These are phyloP conservation scores for Hepsetus odoe DNA, from an alignment of 2,113 vertebrate genomes.

Conservation along the genomic window DNA sequence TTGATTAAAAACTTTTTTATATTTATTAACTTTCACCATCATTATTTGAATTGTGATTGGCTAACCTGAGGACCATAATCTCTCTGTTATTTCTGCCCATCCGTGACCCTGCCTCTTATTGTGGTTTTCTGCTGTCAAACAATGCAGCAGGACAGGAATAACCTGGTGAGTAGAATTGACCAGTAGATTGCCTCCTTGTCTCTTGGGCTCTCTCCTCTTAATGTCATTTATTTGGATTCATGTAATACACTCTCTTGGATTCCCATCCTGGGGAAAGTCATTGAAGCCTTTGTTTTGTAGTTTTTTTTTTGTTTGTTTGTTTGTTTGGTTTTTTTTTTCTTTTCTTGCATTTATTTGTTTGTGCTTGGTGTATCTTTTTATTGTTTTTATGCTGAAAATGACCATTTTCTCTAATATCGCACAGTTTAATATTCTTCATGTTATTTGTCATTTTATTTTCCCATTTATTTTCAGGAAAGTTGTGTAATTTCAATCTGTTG, in stretches of 20 bases:
- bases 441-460: background rate
- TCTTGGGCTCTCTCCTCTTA: constrained; percentile 45
- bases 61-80: constrained; percentile 71
- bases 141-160: constrained; percentile 98
- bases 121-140: constrained; percentile 80
- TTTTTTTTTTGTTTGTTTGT: background rate
- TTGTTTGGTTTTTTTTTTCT: background rate
- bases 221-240: constrained; percentile 28
- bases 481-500: background rate
- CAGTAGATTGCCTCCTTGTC: constrained; percentile 58
- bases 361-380: background rate
- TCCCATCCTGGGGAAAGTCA: constrained; percentile 11
- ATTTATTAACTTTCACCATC: constrained; percentile 46
- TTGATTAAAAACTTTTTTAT: background rate
- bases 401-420: too few relatives aligned
- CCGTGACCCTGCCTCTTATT: constrained; percentile 64
- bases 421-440: background rate
- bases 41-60: constrained; percentile 55
- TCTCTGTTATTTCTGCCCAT: constrained; percentile 74
- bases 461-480: background rate
- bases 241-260: constrained; percentile 43
- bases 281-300: background rate
- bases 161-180: constrained; percentile 87
- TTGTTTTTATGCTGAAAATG: background rate
- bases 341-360: too few relatives aligned